These are phyloP conservation scores for Clupea harengus DNA, from an alignment of 2,113 vertebrate species.

Conservation along the genomic window DNA sequence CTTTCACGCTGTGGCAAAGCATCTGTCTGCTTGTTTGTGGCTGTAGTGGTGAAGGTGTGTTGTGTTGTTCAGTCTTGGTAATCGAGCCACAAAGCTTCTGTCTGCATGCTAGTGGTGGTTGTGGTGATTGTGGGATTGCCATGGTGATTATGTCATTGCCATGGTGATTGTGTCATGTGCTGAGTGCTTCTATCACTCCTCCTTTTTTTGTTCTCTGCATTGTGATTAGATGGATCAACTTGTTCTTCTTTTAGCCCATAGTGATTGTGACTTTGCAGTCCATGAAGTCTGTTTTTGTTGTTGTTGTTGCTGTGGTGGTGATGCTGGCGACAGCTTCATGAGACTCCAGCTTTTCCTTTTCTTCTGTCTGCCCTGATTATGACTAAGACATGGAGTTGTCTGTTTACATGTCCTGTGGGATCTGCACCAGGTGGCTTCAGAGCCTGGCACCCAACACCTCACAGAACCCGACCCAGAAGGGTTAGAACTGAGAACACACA, in stretches of 20 bases:
- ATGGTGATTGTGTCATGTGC: too few relatives aligned
- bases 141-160: neutral
- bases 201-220: neutral
- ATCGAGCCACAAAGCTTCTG: too few relatives aligned
- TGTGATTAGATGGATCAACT: neutral
- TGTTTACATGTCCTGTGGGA: neutral
- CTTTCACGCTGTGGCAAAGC: neutral
- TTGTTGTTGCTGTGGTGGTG: neutral
- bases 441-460: neutral
- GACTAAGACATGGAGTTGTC: neutral
- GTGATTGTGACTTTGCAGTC: too few relatives aligned
- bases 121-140: neutral
- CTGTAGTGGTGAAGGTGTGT: neutral
- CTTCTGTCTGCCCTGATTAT: neutral
- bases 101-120: neutral
- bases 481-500: neutral
- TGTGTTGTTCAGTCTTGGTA: neutral
- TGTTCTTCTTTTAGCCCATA: too few relatives aligned
- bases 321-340: neutral
- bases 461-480: neutral
- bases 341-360: neutral
- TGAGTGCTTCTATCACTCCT: too few relatives aligned
- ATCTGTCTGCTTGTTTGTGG: neutral
- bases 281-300: neutral
- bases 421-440: neutral